Percentiles rank a stretch among this genome's conserved stretches.
These are phyloP conservation scores for Choreutis nemorana DNA, from an alignment of 2,888 invertebrate species.

Conservation along the genomic window DNA sequence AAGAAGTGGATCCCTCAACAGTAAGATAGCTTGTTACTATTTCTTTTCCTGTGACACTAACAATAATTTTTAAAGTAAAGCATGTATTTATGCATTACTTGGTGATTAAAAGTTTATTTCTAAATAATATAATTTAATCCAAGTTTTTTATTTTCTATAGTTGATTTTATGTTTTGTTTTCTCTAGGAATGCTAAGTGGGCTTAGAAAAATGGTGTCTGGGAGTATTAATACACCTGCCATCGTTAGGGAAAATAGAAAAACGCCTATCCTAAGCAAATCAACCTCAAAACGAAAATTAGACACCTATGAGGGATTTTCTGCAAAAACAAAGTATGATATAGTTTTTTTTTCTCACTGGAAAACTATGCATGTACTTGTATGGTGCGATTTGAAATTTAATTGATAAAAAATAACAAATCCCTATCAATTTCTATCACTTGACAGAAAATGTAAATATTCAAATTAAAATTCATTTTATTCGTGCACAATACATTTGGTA, in stretches of 20 bases:
- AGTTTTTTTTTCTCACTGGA: constrained; percentile 1
- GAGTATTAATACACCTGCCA: constrained; percentile 60
- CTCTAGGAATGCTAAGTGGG: constrained; percentile 77
- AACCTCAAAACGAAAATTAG: constrained; percentile 72
- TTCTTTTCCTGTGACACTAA: too few species aligned
- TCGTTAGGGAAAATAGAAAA: constrained; percentile 41
- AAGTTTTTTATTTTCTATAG: constrained; percentile 8
- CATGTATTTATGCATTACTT: constrained; percentile 6
- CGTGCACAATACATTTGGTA: too few species aligned
- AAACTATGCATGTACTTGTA: not conserved
- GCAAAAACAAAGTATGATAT: constrained; percentile 71
- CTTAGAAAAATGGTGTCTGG: constrained; percentile 80
- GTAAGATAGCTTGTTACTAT: too few species aligned
- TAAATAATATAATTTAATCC: too few species aligned
- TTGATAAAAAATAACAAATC: too few species aligned
- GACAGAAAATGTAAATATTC: too few species aligned
- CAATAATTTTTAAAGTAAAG: not conserved
- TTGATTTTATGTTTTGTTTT: constrained; percentile 10
- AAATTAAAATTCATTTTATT: too few species aligned
- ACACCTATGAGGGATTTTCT: constrained; percentile 65
- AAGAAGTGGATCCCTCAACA: constrained; percentile 85
- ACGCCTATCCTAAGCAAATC: constrained; percentile 70
- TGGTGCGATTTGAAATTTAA: too few species aligned
- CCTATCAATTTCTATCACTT: too few species aligned
- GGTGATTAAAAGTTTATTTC: too few species aligned